Evolutionary conservation across 2,888 invertebrate species (phyloP).

Genomic region (Argyresthia albistria): DNA sequence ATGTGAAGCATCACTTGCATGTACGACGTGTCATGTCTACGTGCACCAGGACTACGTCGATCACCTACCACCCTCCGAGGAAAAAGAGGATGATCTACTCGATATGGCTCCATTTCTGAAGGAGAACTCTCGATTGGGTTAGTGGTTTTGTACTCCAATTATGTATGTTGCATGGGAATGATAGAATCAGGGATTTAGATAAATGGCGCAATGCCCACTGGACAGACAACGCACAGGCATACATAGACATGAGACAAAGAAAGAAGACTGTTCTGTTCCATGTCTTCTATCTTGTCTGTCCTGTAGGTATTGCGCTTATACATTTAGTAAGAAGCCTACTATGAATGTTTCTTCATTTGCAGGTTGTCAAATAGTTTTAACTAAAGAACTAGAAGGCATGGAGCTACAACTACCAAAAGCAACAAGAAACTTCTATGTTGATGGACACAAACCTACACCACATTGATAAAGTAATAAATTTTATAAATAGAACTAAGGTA

Average conservation of each 20-base stretch:
- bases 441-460: conserved; percentile 95
- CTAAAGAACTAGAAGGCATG: conserved; percentile 90
- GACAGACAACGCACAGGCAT: too few relatives aligned
- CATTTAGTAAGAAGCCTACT: too few relatives aligned
- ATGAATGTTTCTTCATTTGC: conserved; percentile 21
- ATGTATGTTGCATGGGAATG: too few relatives aligned
- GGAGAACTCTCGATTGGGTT: conserved; percentile 93
- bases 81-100: conserved; percentile 96
- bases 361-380: conserved; percentile 93
- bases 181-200: too few relatives aligned
- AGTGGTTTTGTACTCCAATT: conserved; percentile 13
- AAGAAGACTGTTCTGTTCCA: too few relatives aligned
- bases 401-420: conserved; percentile 87
- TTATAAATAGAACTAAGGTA: too few relatives aligned
- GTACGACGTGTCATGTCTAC: conserved; percentile 98
- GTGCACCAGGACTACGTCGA: conserved; percentile 82
- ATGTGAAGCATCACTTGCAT: conserved; percentile 98
- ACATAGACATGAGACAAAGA: too few relatives aligned
- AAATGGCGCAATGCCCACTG: too few relatives aligned
- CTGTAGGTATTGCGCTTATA: too few relatives aligned
- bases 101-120: conserved; percentile 97
- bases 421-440: conserved; percentile 97
- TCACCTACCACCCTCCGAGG: conserved; percentile 84
- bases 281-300: too few relatives aligned
- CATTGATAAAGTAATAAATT: conserved; percentile 72